Conservation (phyloP, 2,113 vertebrate genomes). For the Crotalus horridus region DNA sequence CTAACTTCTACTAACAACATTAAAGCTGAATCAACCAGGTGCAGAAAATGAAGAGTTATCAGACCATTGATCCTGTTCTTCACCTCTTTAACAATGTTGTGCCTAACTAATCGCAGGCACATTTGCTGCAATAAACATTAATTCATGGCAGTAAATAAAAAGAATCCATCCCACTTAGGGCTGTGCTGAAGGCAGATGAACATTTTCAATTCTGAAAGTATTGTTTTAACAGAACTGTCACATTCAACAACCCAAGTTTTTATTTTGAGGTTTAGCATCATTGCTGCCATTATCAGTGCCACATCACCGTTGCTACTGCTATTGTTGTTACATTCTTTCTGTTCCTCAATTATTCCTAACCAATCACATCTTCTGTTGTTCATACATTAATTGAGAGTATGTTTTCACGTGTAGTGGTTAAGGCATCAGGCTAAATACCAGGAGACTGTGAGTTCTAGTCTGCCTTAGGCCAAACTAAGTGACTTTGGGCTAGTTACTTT, state of each 20-base stretch:
- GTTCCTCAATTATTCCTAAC: neutral
- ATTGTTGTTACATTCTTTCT: neutral
- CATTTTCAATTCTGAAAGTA: neutral
- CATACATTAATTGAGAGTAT: neutral
- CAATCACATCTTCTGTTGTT: neutral
- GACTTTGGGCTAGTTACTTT: neutral
- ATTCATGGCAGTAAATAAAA: constrained; percentile 36
- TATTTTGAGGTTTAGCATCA: neutral
- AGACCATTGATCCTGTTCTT: constrained; percentile 62
- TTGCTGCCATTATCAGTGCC: neutral
- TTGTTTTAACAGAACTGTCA: neutral
- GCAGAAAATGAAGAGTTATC: constrained; percentile 64
- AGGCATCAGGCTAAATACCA: neutral
- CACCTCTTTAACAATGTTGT: constrained; percentile 50
- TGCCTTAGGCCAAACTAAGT: neutral
- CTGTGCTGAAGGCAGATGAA: neutral
- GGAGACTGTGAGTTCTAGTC: neutral
- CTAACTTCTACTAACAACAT: constrained; percentile 60
- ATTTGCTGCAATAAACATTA: constrained; percentile 39
- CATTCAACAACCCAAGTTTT: neutral
- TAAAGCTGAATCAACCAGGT: constrained; percentile 61
- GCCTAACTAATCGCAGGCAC: constrained; percentile 44
- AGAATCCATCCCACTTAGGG: neutral
- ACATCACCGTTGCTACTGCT: neutral
- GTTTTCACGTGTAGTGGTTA: neutral